These are phyloP conservation scores for Camelus dromedarius DNA, from an alignment of 2,113 vertebrate species.

Conservation along the genomic window DNA sequence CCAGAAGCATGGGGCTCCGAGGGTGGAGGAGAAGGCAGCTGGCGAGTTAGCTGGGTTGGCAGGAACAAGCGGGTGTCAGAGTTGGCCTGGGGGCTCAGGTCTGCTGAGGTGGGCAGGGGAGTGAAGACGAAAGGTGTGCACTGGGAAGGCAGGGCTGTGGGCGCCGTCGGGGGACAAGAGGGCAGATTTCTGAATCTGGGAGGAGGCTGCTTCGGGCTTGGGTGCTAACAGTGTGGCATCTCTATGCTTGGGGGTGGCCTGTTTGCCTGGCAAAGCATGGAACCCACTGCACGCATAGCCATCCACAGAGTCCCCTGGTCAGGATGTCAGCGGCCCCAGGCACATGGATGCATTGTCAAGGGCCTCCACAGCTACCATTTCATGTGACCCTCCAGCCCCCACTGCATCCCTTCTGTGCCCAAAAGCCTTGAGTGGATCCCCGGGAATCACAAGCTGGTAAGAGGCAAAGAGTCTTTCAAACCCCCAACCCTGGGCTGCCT, in stretches of 20 bases:
- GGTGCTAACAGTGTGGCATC: background rate
- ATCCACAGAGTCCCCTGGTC: fast-evolving
- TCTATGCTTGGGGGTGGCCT: background rate
- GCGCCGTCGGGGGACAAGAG: background rate
- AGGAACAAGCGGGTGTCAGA: background rate
- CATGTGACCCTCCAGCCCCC: background rate
- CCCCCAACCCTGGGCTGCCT: background rate
- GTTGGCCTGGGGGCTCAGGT: background rate
- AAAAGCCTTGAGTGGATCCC: background rate
- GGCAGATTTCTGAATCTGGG: background rate
- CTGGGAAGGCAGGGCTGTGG: background rate
- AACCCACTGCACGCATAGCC: fast-evolving
- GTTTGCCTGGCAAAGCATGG: background rate
- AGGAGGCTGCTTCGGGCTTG: no score
- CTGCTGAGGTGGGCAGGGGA: background rate
- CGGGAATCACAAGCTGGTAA: background rate
- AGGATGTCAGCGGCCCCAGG: background rate
- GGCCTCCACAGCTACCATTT: background rate
- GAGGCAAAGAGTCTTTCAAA: background rate
- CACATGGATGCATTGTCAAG: fast-evolving
- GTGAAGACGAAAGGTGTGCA: background rate
- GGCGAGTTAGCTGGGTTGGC: background rate
- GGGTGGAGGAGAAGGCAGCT: background rate
- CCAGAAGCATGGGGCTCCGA: background rate
- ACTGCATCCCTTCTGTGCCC: background rate